These are phyloP conservation scores for Orientallactaga bullata DNA, from an alignment of 2,113 vertebrate species.

Conservation along the genomic window DNA sequence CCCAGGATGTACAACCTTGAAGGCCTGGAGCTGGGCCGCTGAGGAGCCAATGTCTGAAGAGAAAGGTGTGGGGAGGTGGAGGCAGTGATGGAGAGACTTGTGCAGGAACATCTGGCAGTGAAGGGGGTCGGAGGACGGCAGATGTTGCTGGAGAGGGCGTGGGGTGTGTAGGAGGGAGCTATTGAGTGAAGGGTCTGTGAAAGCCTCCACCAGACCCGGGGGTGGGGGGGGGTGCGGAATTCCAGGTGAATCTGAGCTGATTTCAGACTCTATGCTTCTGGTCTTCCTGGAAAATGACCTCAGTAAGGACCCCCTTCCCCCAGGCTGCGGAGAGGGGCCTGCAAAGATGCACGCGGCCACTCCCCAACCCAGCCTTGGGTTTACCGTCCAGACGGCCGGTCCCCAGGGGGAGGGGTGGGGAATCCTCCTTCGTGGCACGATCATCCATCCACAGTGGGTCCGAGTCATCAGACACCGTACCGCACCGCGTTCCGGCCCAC, in stretches of 20 bases:
- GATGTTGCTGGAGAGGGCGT: too few species aligned
- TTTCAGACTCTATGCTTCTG: too few species aligned
- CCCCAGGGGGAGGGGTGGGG: background rate
- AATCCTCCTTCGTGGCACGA: background rate
- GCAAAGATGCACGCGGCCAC: too few species aligned
- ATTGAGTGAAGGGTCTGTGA: background rate
- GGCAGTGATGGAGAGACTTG: background rate
- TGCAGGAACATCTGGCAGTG: background rate
- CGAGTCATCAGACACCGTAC: background rate
- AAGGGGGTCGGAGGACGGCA: too few species aligned
- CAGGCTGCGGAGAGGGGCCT: too few species aligned
- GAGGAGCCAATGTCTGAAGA: background rate
- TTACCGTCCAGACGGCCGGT: background rate
- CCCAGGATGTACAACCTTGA: background rate
- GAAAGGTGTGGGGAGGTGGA: background rate
- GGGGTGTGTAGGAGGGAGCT: background rate
- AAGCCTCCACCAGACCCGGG: background rate
- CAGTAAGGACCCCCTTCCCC: too few species aligned
- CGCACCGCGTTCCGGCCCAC: background rate
- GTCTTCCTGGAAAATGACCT: background rate
- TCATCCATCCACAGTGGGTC: background rate
- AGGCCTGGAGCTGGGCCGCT: background rate
- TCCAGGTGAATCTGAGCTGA: too few species aligned
- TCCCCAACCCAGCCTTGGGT: background rate
- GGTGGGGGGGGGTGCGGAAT: too few species aligned